Conservation (phyloP, 2,888 invertebrate genomes). For the Drosophila subquinaria region DNA sequence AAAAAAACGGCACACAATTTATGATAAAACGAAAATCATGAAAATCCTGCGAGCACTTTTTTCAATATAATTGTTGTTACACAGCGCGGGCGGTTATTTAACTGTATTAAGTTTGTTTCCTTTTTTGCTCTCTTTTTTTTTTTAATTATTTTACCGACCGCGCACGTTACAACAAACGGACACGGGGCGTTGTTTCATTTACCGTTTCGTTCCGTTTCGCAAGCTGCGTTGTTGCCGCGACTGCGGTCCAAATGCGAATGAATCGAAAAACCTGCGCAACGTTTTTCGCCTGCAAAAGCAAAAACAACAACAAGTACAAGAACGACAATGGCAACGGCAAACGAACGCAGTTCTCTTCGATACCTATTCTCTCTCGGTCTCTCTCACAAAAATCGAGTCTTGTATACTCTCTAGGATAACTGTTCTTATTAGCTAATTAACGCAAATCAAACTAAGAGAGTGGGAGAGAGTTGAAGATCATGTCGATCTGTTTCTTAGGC, state of each 20-base stretch:
- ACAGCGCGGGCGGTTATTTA: conserved; percentile 27
- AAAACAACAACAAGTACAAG: conserved; percentile 21
- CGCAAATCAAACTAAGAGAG: background rate
- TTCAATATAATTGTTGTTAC: conserved; percentile 20
- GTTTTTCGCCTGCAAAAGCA: conserved; percentile 44
- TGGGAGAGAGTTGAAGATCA: conserved; percentile 1
- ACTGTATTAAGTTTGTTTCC: conserved; percentile 10
- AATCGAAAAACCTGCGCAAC: conserved; percentile 62
- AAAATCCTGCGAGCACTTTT: conserved; percentile 17
- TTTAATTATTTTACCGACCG: conserved; percentile 50
- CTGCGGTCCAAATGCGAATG: conserved; percentile 70
- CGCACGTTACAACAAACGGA: conserved; percentile 41
- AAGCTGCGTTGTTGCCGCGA: conserved; percentile 62
- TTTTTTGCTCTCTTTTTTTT: conserved; percentile 15
- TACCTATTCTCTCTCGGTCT: background rate
- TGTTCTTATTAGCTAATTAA: conserved; percentile 30
- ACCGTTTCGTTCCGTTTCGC: conserved; percentile 72
- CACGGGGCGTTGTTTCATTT: conserved; percentile 77
- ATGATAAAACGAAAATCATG: conserved; percentile 6
- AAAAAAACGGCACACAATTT: conserved; percentile 48
- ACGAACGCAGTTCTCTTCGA: background rate
- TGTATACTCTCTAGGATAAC: conserved; percentile 20
- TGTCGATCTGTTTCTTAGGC: background rate
- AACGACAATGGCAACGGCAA: conserved; percentile 15
- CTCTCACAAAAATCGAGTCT: background rate